Percentiles rank a stretch among this genome's conserved stretches.
These are phyloP conservation scores for Nicator chloris DNA, from an alignment of 2,113 vertebrate species.

Conservation along the genomic window DNA sequence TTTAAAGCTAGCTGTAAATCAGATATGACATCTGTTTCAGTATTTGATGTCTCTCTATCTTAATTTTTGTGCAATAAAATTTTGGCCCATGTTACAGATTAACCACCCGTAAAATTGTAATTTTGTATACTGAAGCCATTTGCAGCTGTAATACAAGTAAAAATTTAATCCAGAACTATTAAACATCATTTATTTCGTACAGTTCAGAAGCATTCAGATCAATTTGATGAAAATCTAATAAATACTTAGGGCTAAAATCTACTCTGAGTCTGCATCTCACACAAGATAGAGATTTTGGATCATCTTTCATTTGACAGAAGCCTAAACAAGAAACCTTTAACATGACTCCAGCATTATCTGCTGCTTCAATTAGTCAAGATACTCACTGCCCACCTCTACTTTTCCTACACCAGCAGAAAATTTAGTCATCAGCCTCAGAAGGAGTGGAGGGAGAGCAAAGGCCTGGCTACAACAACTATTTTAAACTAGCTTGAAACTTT, in stretches of 20 bases:
- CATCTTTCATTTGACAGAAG: background rate
- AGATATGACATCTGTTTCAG: background rate
- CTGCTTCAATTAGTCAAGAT: background rate
- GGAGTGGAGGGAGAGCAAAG: background rate
- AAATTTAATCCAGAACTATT: slow-evolving; percentile 28
- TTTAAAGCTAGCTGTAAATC: slow-evolving; percentile 12
- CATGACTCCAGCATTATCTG: background rate
- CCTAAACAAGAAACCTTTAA: background rate
- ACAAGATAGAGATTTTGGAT: background rate
- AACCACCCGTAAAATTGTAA: slow-evolving; percentile 14
- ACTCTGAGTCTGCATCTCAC: background rate
- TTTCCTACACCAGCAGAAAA: background rate
- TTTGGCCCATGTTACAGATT: slow-evolving; percentile 20
- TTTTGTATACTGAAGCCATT: slow-evolving; percentile 4
- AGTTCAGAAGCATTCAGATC: slow-evolving; percentile 6
- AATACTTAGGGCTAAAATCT: slow-evolving; percentile 24
- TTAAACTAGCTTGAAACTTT: background rate
- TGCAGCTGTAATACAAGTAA: background rate
- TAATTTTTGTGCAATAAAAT: slow-evolving; percentile 35
- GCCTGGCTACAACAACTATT: background rate
- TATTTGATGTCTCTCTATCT: background rate
- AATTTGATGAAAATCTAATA: slow-evolving; percentile 27
- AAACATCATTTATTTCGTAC: slow-evolving; percentile 24
- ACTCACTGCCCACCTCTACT: background rate
- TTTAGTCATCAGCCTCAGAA: background rate